These are phyloP conservation scores for Mystacornis crossleyi DNA, from an alignment of 2,113 vertebrate species.

Conservation along the genomic window DNA sequence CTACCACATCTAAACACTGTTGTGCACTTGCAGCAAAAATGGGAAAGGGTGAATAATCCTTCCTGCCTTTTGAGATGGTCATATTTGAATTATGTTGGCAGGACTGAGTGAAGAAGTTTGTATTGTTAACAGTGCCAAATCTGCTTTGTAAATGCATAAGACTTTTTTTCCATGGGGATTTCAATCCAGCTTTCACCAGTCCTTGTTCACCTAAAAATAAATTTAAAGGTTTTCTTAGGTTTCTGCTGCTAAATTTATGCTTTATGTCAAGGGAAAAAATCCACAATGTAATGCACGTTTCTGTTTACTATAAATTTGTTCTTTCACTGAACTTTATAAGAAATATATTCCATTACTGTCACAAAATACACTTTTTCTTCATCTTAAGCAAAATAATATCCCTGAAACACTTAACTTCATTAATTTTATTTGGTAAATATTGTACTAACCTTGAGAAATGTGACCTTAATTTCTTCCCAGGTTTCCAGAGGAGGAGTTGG, in stretches of 20 bases:
- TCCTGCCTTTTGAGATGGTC: not conserved
- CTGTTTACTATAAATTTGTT: not conserved
- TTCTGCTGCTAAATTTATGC: not conserved
- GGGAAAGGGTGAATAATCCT: not conserved
- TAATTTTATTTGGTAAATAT: not conserved
- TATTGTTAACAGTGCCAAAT: not conserved
- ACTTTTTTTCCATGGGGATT: not conserved
- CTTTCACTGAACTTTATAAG: not conserved
- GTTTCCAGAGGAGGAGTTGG: slow-evolving; percentile 50
- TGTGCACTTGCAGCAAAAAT: not conserved
- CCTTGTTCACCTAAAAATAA: not conserved
- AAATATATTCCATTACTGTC: not conserved
- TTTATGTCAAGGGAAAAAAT: not conserved
- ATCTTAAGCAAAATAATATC: not conserved
- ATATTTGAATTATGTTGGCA: not conserved
- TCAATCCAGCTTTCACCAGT: not conserved
- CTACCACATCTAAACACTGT: not conserved
- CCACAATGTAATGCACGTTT: not conserved
- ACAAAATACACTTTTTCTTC: not conserved
- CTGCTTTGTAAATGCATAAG: not conserved
- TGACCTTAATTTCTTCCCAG: slow-evolving; percentile 59
- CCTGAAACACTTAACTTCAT: not conserved
- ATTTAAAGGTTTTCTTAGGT: not conserved
- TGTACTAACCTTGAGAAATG: not conserved
- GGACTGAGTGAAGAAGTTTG: not conserved